Percentiles rank a stretch among this genome's conserved stretches.
These are phyloP conservation scores for Bucorvus abyssinicus DNA, from an alignment of 2,797 vertebrate genomes.

Conservation along the genomic window DNA sequence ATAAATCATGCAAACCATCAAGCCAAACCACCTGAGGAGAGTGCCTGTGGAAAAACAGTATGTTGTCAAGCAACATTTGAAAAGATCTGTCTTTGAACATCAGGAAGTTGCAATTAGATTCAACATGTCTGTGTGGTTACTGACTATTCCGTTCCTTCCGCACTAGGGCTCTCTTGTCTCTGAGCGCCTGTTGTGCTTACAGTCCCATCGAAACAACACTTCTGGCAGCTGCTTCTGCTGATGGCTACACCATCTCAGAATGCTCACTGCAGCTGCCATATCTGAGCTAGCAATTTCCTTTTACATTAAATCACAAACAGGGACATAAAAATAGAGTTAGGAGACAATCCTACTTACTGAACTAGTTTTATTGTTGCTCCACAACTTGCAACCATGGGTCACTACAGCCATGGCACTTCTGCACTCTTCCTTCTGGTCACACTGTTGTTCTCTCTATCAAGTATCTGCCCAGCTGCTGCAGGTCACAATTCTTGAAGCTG, in stretches of 20 bases:
- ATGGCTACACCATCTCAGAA: neutral
- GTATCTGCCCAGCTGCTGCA: neutral
- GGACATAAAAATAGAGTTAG: neutral
- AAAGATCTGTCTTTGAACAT: neutral
- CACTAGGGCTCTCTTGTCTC: neutral
- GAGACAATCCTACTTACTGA: neutral
- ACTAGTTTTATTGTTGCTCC: neutral
- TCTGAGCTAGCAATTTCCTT: neutral
- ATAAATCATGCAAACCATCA: neutral
- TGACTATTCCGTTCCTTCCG: neutral
- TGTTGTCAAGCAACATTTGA: neutral
- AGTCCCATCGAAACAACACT: neutral
- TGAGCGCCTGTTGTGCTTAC: neutral
- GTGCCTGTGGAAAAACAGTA: neutral
- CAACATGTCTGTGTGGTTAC: neutral
- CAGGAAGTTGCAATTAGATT: neutral
- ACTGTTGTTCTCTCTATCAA: neutral
- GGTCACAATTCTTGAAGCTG: neutral
- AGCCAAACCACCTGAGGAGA: neutral
- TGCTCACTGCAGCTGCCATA: neutral
- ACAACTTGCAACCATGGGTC: neutral
- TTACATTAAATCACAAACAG: neutral
- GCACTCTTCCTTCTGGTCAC: neutral
- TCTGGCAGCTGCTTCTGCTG: neutral
- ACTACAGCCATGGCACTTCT: rapidly evolving